These are phyloP conservation scores for Ellobium chinense DNA, from an alignment of 2,888 invertebrate species.

Conservation along the genomic window DNA sequence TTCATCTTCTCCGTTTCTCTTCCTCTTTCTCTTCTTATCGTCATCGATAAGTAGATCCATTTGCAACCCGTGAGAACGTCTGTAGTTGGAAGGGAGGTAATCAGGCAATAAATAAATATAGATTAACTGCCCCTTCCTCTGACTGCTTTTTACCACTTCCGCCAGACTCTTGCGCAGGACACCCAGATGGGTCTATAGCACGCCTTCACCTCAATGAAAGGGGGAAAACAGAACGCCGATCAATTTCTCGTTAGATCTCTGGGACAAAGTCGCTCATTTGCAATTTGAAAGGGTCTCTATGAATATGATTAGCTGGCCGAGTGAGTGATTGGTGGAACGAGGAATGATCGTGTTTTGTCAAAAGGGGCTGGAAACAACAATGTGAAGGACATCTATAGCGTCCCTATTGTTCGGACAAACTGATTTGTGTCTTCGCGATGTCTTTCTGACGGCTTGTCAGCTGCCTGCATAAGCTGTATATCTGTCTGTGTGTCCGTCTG, in stretches of 20 bases:
- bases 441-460: too few relatives aligned
- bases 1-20: not conserved
- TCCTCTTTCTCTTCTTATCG: not conserved
- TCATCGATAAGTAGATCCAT: not conserved
- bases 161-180: not conserved
- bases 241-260: not conserved
- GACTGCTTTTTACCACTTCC: not conserved
- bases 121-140: not conserved
- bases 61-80: not conserved
- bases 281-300: not conserved
- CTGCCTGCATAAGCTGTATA: too few relatives aligned
- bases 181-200: not conserved
- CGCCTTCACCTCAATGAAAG: not conserved
- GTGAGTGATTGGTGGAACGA: not conserved
- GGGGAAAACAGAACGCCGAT: not conserved
- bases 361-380: not conserved
- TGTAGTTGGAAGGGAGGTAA: not conserved
- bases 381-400: not conserved
- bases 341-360: not conserved
- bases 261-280: not conserved
- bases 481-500: not conserved
- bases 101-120: conserved; percentile 31
- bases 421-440: too few relatives aligned
- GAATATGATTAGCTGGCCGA: conserved; percentile 15
- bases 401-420: too few relatives aligned